These are phyloP conservation scores for Alauda arvensis DNA, from an alignment of 2,797 vertebrate genomes.

Conservation along the genomic window DNA sequence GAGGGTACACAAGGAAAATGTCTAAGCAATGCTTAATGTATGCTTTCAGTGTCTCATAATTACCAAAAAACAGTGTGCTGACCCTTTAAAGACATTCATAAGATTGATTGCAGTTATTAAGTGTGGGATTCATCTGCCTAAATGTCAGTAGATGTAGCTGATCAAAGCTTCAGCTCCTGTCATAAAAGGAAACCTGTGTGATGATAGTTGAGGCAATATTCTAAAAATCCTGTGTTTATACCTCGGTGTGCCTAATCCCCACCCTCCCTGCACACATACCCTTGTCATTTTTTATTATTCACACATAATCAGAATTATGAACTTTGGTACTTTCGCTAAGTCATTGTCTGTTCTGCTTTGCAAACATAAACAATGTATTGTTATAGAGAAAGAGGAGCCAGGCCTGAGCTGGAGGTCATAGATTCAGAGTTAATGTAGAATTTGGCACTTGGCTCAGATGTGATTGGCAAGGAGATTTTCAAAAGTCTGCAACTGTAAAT, in stretches of 20 bases:
- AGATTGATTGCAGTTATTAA: not conserved
- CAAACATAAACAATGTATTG: not conserved
- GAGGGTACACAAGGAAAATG: not conserved
- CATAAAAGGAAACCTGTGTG: not conserved
- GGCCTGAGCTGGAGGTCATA: not conserved
- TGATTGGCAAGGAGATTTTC: slow-evolving; percentile 23
- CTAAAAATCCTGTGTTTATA: not conserved
- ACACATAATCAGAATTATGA: not conserved
- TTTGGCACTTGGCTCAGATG: not conserved
- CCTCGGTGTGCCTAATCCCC: not conserved
- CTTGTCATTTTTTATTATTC: not conserved
- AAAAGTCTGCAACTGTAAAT: slow-evolving; percentile 32
- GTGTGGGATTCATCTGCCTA: not conserved
- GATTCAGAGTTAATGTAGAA: slow-evolving; percentile 16
- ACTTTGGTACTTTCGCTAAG: not conserved
- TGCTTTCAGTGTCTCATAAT: not conserved
- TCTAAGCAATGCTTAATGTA: not conserved
- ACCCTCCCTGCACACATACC: not conserved
- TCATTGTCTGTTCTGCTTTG: not conserved
- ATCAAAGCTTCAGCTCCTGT: not conserved
- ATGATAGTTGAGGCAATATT: not conserved
- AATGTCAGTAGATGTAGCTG: not conserved
- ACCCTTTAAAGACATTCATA: not conserved
- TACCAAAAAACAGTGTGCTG: not conserved
- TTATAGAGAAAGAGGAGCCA: not conserved